Conservation (phyloP, 2,797 vertebrate genomes). For the Onychomys leucogaster region DNA sequence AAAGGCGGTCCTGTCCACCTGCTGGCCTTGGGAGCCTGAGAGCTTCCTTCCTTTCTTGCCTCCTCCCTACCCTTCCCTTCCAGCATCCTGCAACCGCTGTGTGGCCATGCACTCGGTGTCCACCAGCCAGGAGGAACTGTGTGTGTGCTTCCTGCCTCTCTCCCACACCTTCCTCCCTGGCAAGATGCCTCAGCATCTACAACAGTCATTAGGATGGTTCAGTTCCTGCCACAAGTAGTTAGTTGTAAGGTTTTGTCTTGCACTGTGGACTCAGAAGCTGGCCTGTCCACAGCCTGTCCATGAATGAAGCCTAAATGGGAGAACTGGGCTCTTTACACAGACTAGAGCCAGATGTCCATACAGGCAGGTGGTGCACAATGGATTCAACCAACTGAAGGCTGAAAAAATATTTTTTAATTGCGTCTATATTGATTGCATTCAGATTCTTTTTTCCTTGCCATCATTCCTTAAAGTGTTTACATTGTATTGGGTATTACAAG, state of each 20-base stretch:
- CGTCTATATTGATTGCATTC: not conserved
- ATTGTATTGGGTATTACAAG: not conserved
- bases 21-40: not conserved
- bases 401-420: not conserved
- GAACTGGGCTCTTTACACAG: not conserved
- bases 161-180: not conserved
- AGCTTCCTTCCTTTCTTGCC: conserved; percentile 47
- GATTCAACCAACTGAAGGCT: not conserved
- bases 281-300: not conserved
- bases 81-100: not conserved
- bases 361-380: not conserved
- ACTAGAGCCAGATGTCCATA: not conserved
- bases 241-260: not conserved
- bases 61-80: not conserved
- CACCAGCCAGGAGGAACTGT: not conserved
- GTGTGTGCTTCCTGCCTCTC: not conserved
- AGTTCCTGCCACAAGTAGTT: not conserved
- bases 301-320: not conserved
- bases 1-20: conserved; percentile 1
- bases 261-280: not conserved
- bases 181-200: not conserved
- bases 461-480: not conserved
- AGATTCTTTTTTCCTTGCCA: not conserved
- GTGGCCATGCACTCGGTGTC: not conserved
- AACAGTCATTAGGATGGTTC: not conserved